A percentile compares a stretch with the other conserved stretches of the same genome.
Evolutionary conservation across 2,113 vertebrate genomes (phyloP).

Genomic region (Planiliza haematocheilus): DNA sequence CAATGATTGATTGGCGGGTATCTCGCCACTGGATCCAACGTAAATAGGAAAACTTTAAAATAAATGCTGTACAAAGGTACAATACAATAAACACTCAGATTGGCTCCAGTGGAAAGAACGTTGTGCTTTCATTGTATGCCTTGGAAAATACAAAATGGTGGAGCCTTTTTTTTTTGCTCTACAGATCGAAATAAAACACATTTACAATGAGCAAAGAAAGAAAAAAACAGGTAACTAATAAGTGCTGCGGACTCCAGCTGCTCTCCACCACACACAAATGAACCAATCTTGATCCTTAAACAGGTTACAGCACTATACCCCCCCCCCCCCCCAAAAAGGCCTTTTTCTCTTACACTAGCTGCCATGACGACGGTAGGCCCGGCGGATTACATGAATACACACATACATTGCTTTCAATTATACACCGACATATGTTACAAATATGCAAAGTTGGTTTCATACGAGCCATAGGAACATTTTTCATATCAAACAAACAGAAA

Average conservation of each 20-base stretch:
- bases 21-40: neutral
- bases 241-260: conserved; percentile 17
- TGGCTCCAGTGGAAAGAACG: neutral
- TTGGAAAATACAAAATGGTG: conserved; percentile 14
- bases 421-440: conserved; percentile 74
- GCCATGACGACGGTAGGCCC: conserved; percentile 69
- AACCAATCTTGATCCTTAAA: conserved; percentile 25
- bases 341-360: conserved; percentile 75
- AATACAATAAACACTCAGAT: conserved; percentile 17
- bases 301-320: conserved; percentile 43
- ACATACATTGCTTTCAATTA: conserved; percentile 58
- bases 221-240: conserved; percentile 5
- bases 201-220: neutral
- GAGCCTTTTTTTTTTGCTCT: conserved; percentile 15
- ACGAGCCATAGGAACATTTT: conserved; percentile 66
- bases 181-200: conserved; percentile 28
- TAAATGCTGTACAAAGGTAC: neutral
- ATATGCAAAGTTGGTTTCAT: conserved; percentile 70
- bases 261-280: too few relatives aligned
- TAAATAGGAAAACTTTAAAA: neutral
- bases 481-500: conserved; percentile 75
- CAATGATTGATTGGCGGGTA: neutral
- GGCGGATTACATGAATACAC: conserved; percentile 51
- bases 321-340: conserved; percentile 59
- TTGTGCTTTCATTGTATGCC: conserved; percentile 55